These are phyloP conservation scores for Heterotilapia buettikoferi DNA, from an alignment of 2,113 vertebrate genomes.

Conservation along the genomic window DNA sequence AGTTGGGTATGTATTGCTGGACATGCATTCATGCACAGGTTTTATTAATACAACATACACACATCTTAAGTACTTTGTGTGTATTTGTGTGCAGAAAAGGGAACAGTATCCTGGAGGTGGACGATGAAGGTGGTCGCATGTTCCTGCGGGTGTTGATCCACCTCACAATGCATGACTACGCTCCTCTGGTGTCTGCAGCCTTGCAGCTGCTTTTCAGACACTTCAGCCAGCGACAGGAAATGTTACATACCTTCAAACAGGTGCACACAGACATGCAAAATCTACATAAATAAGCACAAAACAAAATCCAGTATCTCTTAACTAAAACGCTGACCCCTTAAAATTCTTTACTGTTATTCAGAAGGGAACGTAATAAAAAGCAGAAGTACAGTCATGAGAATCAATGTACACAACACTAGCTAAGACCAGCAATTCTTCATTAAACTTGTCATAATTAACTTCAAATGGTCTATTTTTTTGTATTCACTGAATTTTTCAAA, in stretches of 20 bases:
- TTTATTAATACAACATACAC: not conserved
- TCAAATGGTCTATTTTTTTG: not conserved
- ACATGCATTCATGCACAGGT: not conserved
- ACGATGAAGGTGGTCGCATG: constrained; percentile 92
- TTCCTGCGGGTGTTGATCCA: constrained; percentile 91
- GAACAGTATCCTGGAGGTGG: constrained; percentile 93
- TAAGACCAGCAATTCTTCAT: not conserved
- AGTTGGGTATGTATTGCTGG: constrained; percentile 74
- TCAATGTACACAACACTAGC: not conserved
- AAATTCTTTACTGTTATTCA: not conserved
- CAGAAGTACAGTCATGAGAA: not conserved
- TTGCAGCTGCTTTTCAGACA: constrained; percentile 97
- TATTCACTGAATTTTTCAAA: not conserved
- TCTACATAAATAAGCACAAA: not conserved
- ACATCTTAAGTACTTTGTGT: not conserved
- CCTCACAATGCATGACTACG: constrained; percentile 93
- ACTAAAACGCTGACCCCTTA: not conserved
- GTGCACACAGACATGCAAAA: constrained; percentile 39
- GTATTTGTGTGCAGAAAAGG: constrained; percentile 75
- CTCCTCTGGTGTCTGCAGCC: constrained; percentile 88
- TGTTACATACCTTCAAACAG: constrained; percentile 96
- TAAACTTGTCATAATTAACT: not conserved
- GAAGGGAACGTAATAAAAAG: not conserved
- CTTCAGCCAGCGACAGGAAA: constrained; percentile 97
- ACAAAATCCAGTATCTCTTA: not conserved